Conservation (phyloP, 1,140 invertebrate genomes). For the Cotesia typhae region DNA sequence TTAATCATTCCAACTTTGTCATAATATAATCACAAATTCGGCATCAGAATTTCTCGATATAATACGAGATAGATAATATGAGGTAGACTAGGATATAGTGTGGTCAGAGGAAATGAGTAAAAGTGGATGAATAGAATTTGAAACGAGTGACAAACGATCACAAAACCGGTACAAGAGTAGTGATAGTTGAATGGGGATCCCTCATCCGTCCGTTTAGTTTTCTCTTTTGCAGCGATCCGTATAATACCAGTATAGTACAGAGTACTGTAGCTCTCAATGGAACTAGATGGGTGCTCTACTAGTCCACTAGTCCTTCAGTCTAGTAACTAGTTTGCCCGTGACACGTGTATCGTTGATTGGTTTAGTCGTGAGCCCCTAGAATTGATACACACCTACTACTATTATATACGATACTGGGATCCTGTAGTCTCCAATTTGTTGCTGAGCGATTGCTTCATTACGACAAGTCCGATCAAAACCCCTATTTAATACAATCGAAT, state of each 20-base stretch:
- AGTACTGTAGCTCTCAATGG: too few relatives aligned
- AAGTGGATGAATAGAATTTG: not conserved
- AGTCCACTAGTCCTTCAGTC: slow-evolving; percentile 2
- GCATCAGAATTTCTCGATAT: too few relatives aligned
- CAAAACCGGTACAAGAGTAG: slow-evolving; percentile 13
- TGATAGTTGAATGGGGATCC: slow-evolving; percentile 35
- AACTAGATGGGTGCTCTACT: not conserved
- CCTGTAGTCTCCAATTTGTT: slow-evolving; percentile 42
- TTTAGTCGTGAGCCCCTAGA: slow-evolving; percentile 25
- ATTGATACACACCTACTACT: slow-evolving; percentile 22
- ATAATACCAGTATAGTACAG: too few relatives aligned
- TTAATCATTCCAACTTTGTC: too few relatives aligned
- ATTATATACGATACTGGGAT: slow-evolving; percentile 5
- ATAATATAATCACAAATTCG: too few relatives aligned
- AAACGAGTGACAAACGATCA: too few relatives aligned
- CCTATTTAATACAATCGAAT: not conserved
- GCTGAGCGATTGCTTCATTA: slow-evolving; percentile 32
- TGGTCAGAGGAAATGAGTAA: not conserved
- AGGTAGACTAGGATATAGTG: too few relatives aligned
- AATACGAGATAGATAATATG: too few relatives aligned
- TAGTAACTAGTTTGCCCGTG: slow-evolving; percentile 20
- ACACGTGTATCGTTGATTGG: slow-evolving; percentile 48
- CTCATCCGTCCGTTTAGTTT: not conserved
- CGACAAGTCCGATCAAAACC: slow-evolving; percentile 10
- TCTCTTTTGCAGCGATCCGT: not conserved